phyloP scores from a whole-genome alignment of 2,797 vertebrate species.

The Sebastes ruberrimus region DNA sequence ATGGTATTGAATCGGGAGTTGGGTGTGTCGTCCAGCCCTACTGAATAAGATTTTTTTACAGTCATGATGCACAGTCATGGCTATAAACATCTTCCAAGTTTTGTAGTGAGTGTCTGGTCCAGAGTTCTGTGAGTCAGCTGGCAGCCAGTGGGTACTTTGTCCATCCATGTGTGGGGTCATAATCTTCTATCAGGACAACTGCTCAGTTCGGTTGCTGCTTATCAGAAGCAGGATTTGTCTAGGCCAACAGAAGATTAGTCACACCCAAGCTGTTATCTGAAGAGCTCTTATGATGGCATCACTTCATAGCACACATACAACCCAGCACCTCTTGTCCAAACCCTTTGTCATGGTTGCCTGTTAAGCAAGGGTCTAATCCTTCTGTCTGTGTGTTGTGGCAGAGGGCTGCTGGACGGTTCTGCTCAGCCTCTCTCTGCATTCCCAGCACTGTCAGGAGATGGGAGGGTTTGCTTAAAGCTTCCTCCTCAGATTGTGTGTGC shows the following conservation, averaged over 20 bases:
- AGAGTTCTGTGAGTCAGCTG: background rate
- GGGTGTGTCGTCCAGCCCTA: no score
- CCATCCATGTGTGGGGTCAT: constrained; percentile 20
- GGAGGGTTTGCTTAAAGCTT: constrained; percentile 6
- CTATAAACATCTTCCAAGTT: background rate
- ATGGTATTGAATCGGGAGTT: no score
- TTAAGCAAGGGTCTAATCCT: background rate
- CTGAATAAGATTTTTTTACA: background rate
- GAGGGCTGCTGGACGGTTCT: background rate
- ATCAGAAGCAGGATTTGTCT: constrained; percentile 29
- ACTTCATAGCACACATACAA: constrained; percentile 24
- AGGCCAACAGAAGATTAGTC: constrained; percentile 49
- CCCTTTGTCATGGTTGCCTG: constrained; percentile 12
- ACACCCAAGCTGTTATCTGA: constrained; percentile 44
- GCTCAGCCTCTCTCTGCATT: background rate
- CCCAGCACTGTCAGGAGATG: background rate
- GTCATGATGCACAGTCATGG: background rate
- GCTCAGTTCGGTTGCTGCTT: constrained; percentile 31
- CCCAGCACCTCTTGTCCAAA: constrained; percentile 24
- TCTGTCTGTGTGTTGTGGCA: background rate
- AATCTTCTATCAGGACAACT: constrained; percentile 28
- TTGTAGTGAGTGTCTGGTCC: background rate
- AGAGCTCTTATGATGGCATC: constrained; percentile 41
- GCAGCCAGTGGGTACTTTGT: background rate
- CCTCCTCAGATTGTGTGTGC: constrained; percentile 13